These are phyloP conservation scores for Myopa tessellatipennis DNA, from an alignment of 2,888 invertebrate species.

Conservation along the genomic window DNA sequence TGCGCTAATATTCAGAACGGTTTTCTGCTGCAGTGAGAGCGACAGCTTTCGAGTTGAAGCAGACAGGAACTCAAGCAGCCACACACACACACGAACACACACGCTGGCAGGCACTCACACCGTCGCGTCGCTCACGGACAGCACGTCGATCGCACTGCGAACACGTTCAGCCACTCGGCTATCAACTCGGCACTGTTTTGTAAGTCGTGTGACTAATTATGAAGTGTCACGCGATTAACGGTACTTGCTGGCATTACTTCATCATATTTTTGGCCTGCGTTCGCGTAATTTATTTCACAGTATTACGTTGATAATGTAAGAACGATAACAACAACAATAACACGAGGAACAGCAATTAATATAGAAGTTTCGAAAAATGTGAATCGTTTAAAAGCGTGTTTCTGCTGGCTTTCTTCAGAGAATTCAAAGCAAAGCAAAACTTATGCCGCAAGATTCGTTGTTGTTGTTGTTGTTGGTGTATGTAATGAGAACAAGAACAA, in stretches of 20 bases:
- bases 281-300: too few relatives aligned
- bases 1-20: not conserved
- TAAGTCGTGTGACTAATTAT: slow-evolving; percentile 59
- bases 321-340: slow-evolving; percentile 40
- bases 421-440: not conserved
- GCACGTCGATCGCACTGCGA: too few relatives aligned
- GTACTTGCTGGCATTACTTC: slow-evolving; percentile 46
- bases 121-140: not conserved
- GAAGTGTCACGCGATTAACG: slow-evolving; percentile 62
- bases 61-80: too few relatives aligned
- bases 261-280: not conserved
- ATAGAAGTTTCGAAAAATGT: not conserved
- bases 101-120: not conserved
- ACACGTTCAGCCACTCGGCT: too few relatives aligned
- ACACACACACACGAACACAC: not conserved
- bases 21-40: not conserved
- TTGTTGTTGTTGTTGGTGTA: not conserved
- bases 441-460: not conserved
- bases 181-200: too few relatives aligned
- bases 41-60: not conserved
- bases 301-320: slow-evolving; percentile 58
- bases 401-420: not conserved
- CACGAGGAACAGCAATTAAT: not conserved
- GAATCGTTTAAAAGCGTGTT: not conserved
- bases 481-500: not conserved